Percentiles rank a stretch among this genome's conserved stretches.
Evolutionary conservation across 2,888 invertebrate genomes (phyloP).

Genomic region (Hypena proboscidalis): DNA sequence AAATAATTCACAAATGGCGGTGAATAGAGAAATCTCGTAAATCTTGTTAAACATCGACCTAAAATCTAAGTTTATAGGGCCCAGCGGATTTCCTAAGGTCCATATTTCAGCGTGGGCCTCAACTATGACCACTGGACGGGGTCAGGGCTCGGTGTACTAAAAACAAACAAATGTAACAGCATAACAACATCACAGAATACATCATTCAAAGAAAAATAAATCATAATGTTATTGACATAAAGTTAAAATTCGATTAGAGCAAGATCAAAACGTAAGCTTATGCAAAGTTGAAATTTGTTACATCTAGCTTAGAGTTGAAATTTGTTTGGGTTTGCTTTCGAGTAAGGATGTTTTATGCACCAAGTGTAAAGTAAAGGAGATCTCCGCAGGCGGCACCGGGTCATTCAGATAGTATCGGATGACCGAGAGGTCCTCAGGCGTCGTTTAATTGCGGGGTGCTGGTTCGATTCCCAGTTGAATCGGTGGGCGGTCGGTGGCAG

Average conservation of each 20-base stretch:
- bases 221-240: fast-evolving
- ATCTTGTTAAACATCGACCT: conserved; percentile 17
- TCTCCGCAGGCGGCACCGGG: conserved; percentile 66
- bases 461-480: conserved; percentile 65
- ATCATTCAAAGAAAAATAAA: background rate
- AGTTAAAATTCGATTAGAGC: conserved; percentile 5
- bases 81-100: conserved; percentile 46
- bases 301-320: background rate
- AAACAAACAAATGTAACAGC: conserved; percentile 46
- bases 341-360: conserved; percentile 34
- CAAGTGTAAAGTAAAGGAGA: conserved; percentile 46
- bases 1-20: conserved; percentile 5
- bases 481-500: conserved; percentile 70
- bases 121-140: conserved; percentile 62
- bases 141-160: conserved; percentile 56
- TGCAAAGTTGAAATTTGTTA: conserved; percentile 12
- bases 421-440: conserved; percentile 71
- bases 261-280: fast-evolving
- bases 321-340: background rate
- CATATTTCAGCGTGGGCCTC: conserved; percentile 58
- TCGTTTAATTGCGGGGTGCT: conserved; percentile 74
- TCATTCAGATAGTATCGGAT: conserved; percentile 70
- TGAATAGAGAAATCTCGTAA: conserved; percentile 16
- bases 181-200: conserved; percentile 16
- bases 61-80: conserved; percentile 25